phyloP scores from a whole-genome alignment of 2,888 invertebrate species.

The Eupithecia inturbata region DNA sequence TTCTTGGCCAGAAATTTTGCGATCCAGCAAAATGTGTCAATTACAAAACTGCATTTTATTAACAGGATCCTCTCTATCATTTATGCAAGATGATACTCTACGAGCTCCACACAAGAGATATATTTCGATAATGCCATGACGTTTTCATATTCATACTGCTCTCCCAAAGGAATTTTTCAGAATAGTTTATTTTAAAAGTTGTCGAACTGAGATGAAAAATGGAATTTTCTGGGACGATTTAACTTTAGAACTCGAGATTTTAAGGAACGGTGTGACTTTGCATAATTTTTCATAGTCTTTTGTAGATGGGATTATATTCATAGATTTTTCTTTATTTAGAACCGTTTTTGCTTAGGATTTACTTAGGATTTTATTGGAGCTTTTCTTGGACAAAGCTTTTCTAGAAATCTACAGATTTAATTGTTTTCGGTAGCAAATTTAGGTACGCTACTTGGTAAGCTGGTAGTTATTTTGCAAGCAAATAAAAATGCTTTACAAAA shows the following conservation, averaged over 20 bases:
- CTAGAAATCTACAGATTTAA: neutral
- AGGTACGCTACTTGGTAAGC: neutral
- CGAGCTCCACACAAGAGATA: constrained; percentile 30
- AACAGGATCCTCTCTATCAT: constrained; percentile 27
- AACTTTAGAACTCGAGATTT: constrained; percentile 40
- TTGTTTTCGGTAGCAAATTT: neutral
- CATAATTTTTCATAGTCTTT: constrained; percentile 40
- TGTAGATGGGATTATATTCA: constrained; percentile 27
- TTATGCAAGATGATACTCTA: constrained; percentile 29
- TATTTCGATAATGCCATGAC: constrained; percentile 50
- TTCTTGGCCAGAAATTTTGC: constrained; percentile 27
- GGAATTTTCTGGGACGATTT: constrained; percentile 41
- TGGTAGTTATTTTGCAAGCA: neutral
- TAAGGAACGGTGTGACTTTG: constrained; percentile 41
- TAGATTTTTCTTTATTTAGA: neutral
- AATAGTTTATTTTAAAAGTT: constrained; percentile 46
- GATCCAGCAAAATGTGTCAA: constrained; percentile 36
- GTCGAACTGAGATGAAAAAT: constrained; percentile 47
- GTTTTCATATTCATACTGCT: constrained; percentile 52
- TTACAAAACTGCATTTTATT: constrained; percentile 36
- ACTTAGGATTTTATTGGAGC: neutral
- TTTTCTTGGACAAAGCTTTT: neutral
- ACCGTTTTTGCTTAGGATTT: neutral
- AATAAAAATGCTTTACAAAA: neutral
- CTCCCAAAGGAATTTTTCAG: constrained; percentile 43